Conservation (phyloP, 2,113 vertebrate species). For the Hemiscyllium ocellatum region DNA sequence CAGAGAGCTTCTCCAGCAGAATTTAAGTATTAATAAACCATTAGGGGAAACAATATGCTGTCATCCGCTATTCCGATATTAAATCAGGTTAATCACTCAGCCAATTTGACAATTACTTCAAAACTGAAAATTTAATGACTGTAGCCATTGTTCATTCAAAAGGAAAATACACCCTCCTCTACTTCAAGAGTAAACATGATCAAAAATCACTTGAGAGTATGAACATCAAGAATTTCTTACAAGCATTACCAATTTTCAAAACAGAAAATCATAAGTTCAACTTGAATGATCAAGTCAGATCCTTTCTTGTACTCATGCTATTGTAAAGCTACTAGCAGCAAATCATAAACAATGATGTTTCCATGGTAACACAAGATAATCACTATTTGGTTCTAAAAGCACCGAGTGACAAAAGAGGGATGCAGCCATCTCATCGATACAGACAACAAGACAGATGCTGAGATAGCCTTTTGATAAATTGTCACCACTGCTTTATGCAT, state of each 20-base stretch:
- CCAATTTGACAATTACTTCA: too few relatives aligned
- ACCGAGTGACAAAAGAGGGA: not conserved
- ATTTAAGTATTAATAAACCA: not conserved
- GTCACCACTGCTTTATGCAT: not conserved
- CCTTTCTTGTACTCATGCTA: not conserved
- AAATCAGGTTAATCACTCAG: not conserved
- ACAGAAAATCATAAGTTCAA: not conserved
- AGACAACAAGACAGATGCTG: conserved; percentile 2
- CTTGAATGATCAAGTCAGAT: not conserved
- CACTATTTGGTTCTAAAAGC: not conserved
- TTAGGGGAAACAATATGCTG: not conserved
- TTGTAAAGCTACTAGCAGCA: not conserved
- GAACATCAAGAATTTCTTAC: not conserved
- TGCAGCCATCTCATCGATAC: not conserved
- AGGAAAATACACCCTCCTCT: not conserved
- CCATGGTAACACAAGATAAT: conserved; percentile 24
- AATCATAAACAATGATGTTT: not conserved
- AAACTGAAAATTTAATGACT: not conserved
- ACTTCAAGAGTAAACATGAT: not conserved
- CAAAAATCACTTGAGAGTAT: not conserved
- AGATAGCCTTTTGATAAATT: conserved; percentile 10
- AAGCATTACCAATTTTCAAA: not conserved
- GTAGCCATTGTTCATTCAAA: not conserved
- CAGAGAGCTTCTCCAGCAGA: not conserved
- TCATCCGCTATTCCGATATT: not conserved